These are phyloP conservation scores for Potamarius usumacintae DNA, from an alignment of 2,113 vertebrate species.

Conservation along the genomic window DNA sequence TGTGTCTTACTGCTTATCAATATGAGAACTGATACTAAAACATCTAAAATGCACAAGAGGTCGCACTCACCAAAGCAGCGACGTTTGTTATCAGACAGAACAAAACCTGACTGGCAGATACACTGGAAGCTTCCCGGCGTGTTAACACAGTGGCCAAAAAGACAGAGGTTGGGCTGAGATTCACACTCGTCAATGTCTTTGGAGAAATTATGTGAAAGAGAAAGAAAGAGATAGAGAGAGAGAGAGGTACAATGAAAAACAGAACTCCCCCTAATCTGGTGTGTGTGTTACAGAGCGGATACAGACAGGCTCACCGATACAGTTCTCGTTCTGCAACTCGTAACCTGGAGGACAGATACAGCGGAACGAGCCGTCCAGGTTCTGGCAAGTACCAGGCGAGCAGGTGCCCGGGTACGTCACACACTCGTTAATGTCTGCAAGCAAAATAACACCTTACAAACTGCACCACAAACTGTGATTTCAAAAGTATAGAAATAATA, in stretches of 20 bases:
- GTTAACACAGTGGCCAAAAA: slow-evolving; percentile 89
- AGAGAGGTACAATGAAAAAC: neutral
- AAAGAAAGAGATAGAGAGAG: neutral
- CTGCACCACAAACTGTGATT: neutral
- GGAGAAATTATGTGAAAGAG: neutral
- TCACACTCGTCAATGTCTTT: slow-evolving; percentile 91
- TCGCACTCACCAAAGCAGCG: slow-evolving; percentile 85
- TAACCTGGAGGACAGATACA: slow-evolving; percentile 91
- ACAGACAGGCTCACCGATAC: slow-evolving; percentile 76
- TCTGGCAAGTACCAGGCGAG: slow-evolving; percentile 91
- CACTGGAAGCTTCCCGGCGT: slow-evolving; percentile 90
- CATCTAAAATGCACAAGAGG: neutral
- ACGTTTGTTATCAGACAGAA: slow-evolving; percentile 85
- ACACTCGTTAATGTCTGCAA: slow-evolving; percentile 88
- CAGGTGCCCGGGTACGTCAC: slow-evolving; percentile 83
- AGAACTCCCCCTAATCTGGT: neutral
- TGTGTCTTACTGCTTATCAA: neutral
- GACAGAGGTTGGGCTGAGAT: slow-evolving; percentile 85
- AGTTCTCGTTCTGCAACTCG: slow-evolving; percentile 88
- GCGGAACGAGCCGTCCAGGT: slow-evolving; percentile 90
- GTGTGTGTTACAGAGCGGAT: neutral
- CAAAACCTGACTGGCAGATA: slow-evolving; percentile 82
- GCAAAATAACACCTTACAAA: neutral
- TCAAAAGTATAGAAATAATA: neutral
- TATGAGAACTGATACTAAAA: neutral